Evolutionary conservation across 2,888 invertebrate genomes (phyloP), one percentile per base, ranked within the genome.

Genomic region (Synergus itoensis): DNA sequence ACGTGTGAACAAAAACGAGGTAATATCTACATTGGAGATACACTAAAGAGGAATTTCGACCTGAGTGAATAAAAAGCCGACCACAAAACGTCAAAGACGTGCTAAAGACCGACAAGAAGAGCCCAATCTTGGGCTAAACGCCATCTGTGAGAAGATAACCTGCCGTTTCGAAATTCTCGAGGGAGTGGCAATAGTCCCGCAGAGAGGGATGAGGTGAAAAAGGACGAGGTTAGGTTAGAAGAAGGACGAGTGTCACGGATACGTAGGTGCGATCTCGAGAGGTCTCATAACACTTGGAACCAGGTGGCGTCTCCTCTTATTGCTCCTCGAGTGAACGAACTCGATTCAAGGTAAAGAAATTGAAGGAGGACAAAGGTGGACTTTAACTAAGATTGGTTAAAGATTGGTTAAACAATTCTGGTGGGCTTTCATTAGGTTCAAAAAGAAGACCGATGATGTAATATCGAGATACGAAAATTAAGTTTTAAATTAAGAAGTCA

Each of bases 291-390:
- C 82, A 82, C 78, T 84, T 81, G 77, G 75, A 75, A 78, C 81
- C 84, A 84, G 84, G 81, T 82, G 84, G 78, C 78, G 76, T 79
- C 79, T 63, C 77, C 78, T 79, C 81, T 83, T 83, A 83, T 83
- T 83, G 82, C 83, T 82, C 78, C 60, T 63, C 77, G 79, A 82
- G 80, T 84, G 80, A 69, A 77, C 78, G 79, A 78, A 81, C 77
- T 80, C 81, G 81, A 80, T 82, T 60, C 21, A 21, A 60, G 57
- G n/a, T 60, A 11, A 60, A 60, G 57, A 60, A 12, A 60, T 60
- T 18, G 18, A 60, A 18, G 21, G 5, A 21, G 21, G 21, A 12
- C 60, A 60, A 60, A 21, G 21, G 21, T 60, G 60, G 60, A 60
- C 60, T 60, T 60, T 60, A 60, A 21, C 21, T 12, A 21, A 11